Base-by-base conservation (phyloP, 2,113 vertebrate species). In the Capreolus pygargus region DNA sequence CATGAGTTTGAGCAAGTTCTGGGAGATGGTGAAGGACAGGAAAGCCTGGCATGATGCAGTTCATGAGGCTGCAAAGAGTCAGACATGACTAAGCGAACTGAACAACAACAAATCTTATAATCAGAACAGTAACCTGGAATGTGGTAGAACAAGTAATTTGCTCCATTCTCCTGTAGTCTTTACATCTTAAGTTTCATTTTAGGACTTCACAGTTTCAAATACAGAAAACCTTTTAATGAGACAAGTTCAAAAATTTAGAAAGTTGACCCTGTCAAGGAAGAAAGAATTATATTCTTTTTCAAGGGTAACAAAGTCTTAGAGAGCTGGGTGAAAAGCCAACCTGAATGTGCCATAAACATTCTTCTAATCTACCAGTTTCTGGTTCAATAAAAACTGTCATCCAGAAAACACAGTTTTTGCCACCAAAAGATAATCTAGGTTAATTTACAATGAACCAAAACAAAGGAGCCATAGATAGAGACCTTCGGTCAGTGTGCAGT, bases 401-500 rank as follows among this genome's bases (percentile, higher is more conserved):
- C 7, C 23, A 95, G 52, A 87, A 82, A 74, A 52, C 28, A 43
- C 2, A 47, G 61, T 67, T 57, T 55, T 60, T 45, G 0, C 12
- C 1, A 39, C 50, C 5, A 28, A 33, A 87, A 60, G 11, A 23
- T n/a, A 52, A 52, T 39, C 33, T n/a, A 61, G 10, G 54, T 70
- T 45, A 54, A 21, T 43, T 57, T 6, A 8, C 23, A 12, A 28
- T 28, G 76, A 58, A 23, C 57, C 33, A 14, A 84, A 55, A 70
- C 9, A 86, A 10, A 81, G 19, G 87, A 84, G 7, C 7, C 54
- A 76, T 9, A 28, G 4, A 4, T 5, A 55, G 25, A 85, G 17
- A 81, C 0, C 39, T 10, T 21, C 14, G 2, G 36, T n/a, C 39
- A 52, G 15, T 60, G 12, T 17, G 2, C 10, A 1, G 9, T 19